Evolutionary conservation across 2,113 vertebrate species (phyloP), one percentile per base, ranked within the genome.

Genomic region (Urocolius indicus): DNA sequence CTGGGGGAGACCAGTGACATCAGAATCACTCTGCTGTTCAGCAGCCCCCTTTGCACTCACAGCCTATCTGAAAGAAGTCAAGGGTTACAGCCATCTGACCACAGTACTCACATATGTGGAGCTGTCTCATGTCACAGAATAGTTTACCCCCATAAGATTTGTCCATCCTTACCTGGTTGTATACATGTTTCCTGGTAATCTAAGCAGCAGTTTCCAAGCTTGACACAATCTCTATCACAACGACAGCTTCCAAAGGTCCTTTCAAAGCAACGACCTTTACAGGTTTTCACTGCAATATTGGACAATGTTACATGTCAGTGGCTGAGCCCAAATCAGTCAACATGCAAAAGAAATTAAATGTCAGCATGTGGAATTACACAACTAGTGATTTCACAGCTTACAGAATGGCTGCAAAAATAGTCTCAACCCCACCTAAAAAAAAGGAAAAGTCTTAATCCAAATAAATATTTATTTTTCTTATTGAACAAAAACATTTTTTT

Each of bases 251-350:
- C 98, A 95, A 98, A 98, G 5, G 98, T 98, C 92, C 98, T 98
- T 92, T 98, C 98, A 84, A 98, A 98, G 71, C 98, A 98, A 54
- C 98, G 98, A 66, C 98, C 98, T 97, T 98, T 98, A 94, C 98
- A 98, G 80, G 98, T 98, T 97, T 98, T 98, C 84, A 98, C 98
- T 98, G 97, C 87, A 98, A 98, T 43, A 87, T 63, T 34, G 65
- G 84, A 91, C 29, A 73, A 72, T 36, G 34, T 94, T 85, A 94
- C 73, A 84, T 58, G 27, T 74, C 74, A 94, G 76, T n/a, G 32
- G n/a, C 65, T 77, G 67, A 82, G 65, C 34, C 58, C 79, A 38
- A 46, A 85, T 73, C 69, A 68, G 66, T 65, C 61, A 80, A 46
- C 11, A 36, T n/a, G 27, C 79, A 76, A 49, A 84, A 86, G 21